phyloP scores from a whole-genome alignment of 2,797 vertebrate genomes.

The Ctenopoma kingsleyae region DNA sequence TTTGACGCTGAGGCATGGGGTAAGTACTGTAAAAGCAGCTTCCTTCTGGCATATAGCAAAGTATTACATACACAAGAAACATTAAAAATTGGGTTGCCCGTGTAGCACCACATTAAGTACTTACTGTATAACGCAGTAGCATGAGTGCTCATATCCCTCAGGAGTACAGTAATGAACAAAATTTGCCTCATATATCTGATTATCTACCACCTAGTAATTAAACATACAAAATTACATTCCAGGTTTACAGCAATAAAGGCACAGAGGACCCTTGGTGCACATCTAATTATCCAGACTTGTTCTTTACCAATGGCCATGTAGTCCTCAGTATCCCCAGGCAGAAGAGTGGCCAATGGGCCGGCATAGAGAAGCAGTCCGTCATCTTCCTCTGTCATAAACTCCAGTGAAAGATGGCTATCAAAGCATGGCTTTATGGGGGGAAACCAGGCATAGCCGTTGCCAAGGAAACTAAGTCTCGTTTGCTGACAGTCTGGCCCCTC shows the following conservation, averaged over 20 bases:
- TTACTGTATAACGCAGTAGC: slow-evolving; percentile 18
- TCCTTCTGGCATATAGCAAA: slow-evolving; percentile 1
- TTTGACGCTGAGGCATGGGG: slow-evolving; percentile 4
- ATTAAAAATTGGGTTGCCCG: slow-evolving; percentile 18
- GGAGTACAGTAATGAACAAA: slow-evolving; percentile 37
- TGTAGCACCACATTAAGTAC: slow-evolving; percentile 25
- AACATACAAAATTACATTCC: slow-evolving; percentile 62
- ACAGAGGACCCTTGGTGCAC: slow-evolving; percentile 20
- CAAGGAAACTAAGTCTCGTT: slow-evolving; percentile 89
- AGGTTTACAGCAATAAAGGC: slow-evolving; percentile 31
- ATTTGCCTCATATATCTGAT: slow-evolving; percentile 59
- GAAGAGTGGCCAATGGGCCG: slow-evolving; percentile 85
- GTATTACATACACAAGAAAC: slow-evolving; percentile 24
- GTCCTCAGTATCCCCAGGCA: slow-evolving; percentile 83
- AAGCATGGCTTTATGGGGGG: slow-evolving; percentile 88
- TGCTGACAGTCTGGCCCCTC: slow-evolving; percentile 90
- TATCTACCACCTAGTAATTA: slow-evolving; percentile 54
- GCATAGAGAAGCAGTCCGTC: slow-evolving; percentile 88
- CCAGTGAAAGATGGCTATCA: slow-evolving; percentile 88
- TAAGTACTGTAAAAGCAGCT: slow-evolving; percentile 28
- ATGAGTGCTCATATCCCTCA: slow-evolving; percentile 28
- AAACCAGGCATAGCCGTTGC: slow-evolving; percentile 91
- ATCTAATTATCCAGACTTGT: slow-evolving; percentile 52
- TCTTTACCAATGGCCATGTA: slow-evolving; percentile 89
- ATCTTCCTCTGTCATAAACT: slow-evolving; percentile 88